Percentiles rank a stretch among this genome's conserved stretches.
Conservation (phyloP, 2,888 invertebrate genomes). For the Parnassius orleans region DNA sequence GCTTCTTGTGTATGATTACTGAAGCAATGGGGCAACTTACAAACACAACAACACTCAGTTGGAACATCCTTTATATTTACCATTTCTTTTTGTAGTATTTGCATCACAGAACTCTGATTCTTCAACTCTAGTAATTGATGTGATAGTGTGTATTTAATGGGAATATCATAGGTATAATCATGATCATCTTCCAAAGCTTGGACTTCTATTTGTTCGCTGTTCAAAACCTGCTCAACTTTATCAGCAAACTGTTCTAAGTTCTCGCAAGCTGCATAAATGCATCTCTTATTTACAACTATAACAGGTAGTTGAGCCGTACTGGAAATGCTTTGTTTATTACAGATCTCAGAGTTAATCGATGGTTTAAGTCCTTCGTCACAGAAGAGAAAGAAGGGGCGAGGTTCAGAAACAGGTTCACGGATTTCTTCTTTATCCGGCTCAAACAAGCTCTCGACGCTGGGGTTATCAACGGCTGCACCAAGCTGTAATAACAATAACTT, state of each 20-base stretch:
- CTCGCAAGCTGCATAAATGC: slow-evolving; percentile 65
- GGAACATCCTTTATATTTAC: slow-evolving; percentile 48
- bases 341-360: slow-evolving; percentile 49
- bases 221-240: slow-evolving; percentile 52
- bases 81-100: slow-evolving; percentile 59
- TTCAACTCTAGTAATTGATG: slow-evolving; percentile 51
- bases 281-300: slow-evolving; percentile 61
- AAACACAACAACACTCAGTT: slow-evolving; percentile 44
- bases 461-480: slow-evolving; percentile 52
- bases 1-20: slow-evolving; percentile 40
- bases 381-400: slow-evolving; percentile 62
- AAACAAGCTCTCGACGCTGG: slow-evolving; percentile 55
- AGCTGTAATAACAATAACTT: slow-evolving; percentile 67
- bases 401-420: slow-evolving; percentile 48
- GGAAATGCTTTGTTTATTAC: slow-evolving; percentile 57
- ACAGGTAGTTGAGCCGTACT: slow-evolving; percentile 62
- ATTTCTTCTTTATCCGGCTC: slow-evolving; percentile 41
- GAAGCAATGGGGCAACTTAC: slow-evolving; percentile 54
- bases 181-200: slow-evolving; percentile 51
- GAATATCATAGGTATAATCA: slow-evolving; percentile 50
- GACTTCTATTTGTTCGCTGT: slow-evolving; percentile 49
- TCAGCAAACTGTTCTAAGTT: slow-evolving; percentile 57
- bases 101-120: slow-evolving; percentile 62
- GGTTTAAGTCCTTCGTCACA: slow-evolving; percentile 58
- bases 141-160: slow-evolving; percentile 48